phyloP scores from a whole-genome alignment of 30 jellyfish, hydroid and myxozoan genomes.

The Aurelia aurita region DNA sequence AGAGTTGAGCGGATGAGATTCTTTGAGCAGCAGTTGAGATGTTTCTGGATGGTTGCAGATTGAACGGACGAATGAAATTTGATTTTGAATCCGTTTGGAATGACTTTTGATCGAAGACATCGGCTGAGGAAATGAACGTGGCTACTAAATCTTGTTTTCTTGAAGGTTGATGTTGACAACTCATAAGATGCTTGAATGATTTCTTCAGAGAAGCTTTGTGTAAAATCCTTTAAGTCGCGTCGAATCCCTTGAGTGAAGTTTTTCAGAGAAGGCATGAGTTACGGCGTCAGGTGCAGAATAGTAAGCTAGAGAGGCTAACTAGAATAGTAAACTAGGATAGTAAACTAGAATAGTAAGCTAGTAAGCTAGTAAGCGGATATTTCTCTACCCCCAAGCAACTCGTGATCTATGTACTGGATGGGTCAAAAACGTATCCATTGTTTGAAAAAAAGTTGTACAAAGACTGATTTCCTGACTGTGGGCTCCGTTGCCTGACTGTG shows the following conservation, averaged over 20 bases:
- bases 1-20: background rate
- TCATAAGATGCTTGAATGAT: background rate
- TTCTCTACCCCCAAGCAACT: too few species aligned
- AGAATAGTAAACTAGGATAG: too few species aligned
- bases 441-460: too few species aligned
- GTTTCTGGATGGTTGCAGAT: background rate
- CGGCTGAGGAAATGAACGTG: too few species aligned
- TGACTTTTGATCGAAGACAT: too few species aligned
- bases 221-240: background rate
- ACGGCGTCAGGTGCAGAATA: slow-evolving; percentile 5
- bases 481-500: too few species aligned
- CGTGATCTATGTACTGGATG: too few species aligned
- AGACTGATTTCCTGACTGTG: too few species aligned
- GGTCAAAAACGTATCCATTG: too few species aligned
- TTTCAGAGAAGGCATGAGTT: background rate
- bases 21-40: background rate
- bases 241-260: background rate
- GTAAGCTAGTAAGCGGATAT: too few species aligned
- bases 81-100: too few species aligned
- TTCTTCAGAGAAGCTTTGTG: background rate
- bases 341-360: too few species aligned
- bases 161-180: background rate
- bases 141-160: background rate
- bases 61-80: background rate
- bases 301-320: background rate